Base-by-base conservation (phyloP, 2,113 vertebrate genomes). In the Phodopus roborovskii region DNA sequence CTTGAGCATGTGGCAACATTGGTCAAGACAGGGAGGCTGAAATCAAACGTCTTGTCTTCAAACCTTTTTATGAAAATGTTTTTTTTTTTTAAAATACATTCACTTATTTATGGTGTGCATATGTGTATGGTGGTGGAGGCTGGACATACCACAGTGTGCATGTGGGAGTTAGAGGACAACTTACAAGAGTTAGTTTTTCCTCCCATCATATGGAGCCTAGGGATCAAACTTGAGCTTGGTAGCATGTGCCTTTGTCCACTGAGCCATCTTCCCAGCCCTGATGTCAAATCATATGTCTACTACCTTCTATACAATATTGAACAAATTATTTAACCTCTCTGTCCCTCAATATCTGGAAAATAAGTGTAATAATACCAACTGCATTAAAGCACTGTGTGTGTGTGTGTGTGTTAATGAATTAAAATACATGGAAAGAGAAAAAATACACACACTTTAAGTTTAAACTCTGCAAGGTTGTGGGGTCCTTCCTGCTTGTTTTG, bases 391-490 rank as follows among this genome's bases (percentile, higher is more conserved):
- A 64, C 36, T 73, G 20, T 62, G 60, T 62, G 60, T 62, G 60
- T 73, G 70, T 9, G 66, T n/a, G 30, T 6, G 11, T 15, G 22
- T 86, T 89, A 66, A 84, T 60, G 0, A 92, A 42, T 88, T 84
- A 86, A 64, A 64, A 87, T 75, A 75, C 87, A 42, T 87, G 94
- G 24, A 96, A 88, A 8, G n/a, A 91, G n/a, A 79, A 36, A 89
- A 89, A 15, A 74, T 84, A 26, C 11, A 82, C n/a, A 74, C 6
- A 83, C 24, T 28, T 91, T 66, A 68, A 68, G 58, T 94, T 88
- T 56, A 85, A 90, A 50, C 26, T 62, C 33, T 28, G 19, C 9
- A 88, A 71, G 15, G 33, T 19, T 53, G 20, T 86, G 36, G 20
- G 26, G 24, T 84, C 58, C 19, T 78, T 91, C 74, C 88, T 94